phyloP scores from a whole-genome alignment of 2,888 invertebrate genomes.

The Aelia acuminata region DNA sequence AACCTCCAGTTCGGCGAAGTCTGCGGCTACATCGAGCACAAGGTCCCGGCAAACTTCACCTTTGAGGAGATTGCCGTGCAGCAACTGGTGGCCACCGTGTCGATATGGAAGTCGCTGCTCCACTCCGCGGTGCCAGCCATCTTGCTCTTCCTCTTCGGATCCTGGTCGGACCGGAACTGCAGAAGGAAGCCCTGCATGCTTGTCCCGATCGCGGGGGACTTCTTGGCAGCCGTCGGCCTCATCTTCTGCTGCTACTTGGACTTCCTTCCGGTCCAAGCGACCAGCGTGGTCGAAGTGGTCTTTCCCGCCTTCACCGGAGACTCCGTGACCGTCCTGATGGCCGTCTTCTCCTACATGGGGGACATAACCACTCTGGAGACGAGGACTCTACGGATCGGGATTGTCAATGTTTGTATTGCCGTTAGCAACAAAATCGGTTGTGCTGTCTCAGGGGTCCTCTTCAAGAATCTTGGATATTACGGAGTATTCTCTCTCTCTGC shows the following conservation, averaged over 20 bases:
- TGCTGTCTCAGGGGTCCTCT: slow-evolving; percentile 85
- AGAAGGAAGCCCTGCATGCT: slow-evolving; percentile 86
- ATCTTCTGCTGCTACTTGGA: slow-evolving; percentile 86
- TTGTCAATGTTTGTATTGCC: slow-evolving; percentile 90
- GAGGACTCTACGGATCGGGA: slow-evolving; percentile 87
- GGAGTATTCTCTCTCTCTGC: slow-evolving; percentile 86
- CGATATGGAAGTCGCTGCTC: slow-evolving; percentile 88
- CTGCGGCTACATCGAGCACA: slow-evolving; percentile 82
- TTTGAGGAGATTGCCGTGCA: slow-evolving; percentile 79
- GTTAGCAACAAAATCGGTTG: slow-evolving; percentile 90
- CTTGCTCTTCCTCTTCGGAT: slow-evolving; percentile 85
- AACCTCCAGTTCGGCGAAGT: slow-evolving; percentile 79
- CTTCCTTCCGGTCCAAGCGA: slow-evolving; percentile 82
- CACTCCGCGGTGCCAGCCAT: slow-evolving; percentile 86
- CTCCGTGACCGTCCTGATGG: slow-evolving; percentile 93
- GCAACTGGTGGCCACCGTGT: slow-evolving; percentile 83
- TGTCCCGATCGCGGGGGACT: slow-evolving; percentile 85
- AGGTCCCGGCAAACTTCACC: slow-evolving; percentile 76
- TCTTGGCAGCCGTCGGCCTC: slow-evolving; percentile 82
- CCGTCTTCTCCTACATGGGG: slow-evolving; percentile 89
- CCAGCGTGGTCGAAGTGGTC: slow-evolving; percentile 84
- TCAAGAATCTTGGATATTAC: slow-evolving; percentile 73
- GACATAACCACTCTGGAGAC: slow-evolving; percentile 88
- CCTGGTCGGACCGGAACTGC: slow-evolving; percentile 75
- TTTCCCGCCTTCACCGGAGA: slow-evolving; percentile 87